Conservation (phyloP, 2,113 vertebrate species). For the Pyxicephalus adspersus region DNA sequence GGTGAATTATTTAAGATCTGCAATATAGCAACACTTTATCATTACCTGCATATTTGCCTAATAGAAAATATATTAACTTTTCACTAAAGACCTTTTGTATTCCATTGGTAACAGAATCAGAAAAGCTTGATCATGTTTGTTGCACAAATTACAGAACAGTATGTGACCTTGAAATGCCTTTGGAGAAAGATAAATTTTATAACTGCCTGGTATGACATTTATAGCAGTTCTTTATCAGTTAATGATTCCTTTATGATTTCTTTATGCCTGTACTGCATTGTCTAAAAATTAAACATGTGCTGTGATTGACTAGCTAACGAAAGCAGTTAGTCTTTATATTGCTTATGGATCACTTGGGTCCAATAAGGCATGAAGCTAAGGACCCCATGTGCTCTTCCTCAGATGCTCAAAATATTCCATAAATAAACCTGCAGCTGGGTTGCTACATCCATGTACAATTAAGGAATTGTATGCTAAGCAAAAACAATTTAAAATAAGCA, state of each 20-base stretch:
- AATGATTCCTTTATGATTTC: constrained; percentile 52
- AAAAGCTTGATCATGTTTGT: constrained; percentile 40
- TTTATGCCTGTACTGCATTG: constrained; percentile 51
- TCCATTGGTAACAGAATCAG: constrained; percentile 7
- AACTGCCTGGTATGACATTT: constrained; percentile 56
- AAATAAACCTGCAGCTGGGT: constrained; percentile 48
- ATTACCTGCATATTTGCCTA: constrained; percentile 58
- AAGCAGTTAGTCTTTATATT: constrained; percentile 56
- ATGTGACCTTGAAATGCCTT: constrained; percentile 50
- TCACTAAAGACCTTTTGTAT: constrained; percentile 41
- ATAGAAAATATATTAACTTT: constrained; percentile 60
- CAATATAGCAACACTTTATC: constrained; percentile 50
- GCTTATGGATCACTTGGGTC: constrained; percentile 45
- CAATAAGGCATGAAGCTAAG: constrained; percentile 47
- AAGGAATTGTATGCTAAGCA: constrained; percentile 58
- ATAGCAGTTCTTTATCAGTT: constrained; percentile 57
- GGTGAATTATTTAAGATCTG: constrained; percentile 45
- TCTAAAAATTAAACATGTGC: constrained; percentile 54
- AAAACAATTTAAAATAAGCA: constrained; percentile 59
- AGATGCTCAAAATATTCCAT: constrained; percentile 43
- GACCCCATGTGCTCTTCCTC: constrained; percentile 46
- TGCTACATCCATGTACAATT: constrained; percentile 55
- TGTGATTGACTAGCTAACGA: constrained; percentile 56
- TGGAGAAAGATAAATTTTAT: constrained; percentile 8
- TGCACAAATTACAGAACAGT: constrained; percentile 47